phyloP scores from a whole-genome alignment of 2,113 vertebrate species.

The Symphodus melops region DNA sequence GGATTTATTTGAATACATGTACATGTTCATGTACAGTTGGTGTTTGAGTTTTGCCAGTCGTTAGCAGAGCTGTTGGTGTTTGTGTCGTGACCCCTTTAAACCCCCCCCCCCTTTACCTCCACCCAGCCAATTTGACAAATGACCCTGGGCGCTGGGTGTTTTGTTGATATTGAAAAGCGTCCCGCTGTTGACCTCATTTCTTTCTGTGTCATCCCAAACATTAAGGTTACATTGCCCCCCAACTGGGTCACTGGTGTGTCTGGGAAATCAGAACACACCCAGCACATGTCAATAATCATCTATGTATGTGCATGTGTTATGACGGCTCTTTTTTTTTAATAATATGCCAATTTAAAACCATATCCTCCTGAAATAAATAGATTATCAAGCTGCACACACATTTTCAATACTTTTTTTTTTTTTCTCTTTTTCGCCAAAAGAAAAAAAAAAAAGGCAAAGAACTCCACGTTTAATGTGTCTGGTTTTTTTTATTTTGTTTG shows the following conservation, averaged over 20 bases:
- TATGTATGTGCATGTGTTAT: not conserved
- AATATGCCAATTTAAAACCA: not conserved
- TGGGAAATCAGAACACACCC: not conserved
- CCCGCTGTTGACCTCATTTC: conserved; percentile 60
- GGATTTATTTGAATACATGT: too few relatives aligned
- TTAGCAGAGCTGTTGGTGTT: conserved; percentile 19
- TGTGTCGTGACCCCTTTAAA: conserved; percentile 42
- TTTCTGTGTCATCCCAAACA: conserved; percentile 45
- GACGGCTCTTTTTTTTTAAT: not conserved
- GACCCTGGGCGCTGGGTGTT: conserved; percentile 36
- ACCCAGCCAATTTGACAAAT: conserved; percentile 22
- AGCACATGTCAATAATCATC: not conserved
- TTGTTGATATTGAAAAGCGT: conserved; percentile 43
- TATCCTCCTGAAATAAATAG: too few relatives aligned
- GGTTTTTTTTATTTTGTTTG: too few relatives aligned
- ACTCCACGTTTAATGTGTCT: not conserved
- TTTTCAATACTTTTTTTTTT: not conserved
- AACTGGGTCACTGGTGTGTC: conserved; percentile 47
- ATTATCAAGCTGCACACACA: too few relatives aligned
- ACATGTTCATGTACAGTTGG: not conserved
- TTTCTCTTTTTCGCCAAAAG: not conserved
- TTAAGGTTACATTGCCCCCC: conserved; percentile 27
- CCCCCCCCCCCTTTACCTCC: not conserved
- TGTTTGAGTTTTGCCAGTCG: not conserved
- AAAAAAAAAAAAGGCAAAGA: not conserved